Evolutionary conservation across 2,797 vertebrate genomes (phyloP).

Genomic region (Gambelia wislizenii): DNA sequence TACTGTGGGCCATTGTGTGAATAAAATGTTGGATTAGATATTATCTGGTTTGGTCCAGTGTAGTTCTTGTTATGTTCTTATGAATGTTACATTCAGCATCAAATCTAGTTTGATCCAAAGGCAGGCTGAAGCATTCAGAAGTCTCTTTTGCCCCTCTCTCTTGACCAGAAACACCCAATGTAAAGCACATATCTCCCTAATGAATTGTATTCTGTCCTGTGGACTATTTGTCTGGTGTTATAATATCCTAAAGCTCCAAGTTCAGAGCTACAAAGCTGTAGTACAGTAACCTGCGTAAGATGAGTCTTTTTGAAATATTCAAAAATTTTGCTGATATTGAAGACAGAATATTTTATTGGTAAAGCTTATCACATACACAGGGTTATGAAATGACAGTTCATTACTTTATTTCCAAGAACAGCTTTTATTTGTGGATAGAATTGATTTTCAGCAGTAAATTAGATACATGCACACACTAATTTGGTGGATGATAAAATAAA

Average conservation of each 20-base stretch:
- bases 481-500: constrained; percentile 46
- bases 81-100: background rate
- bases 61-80: background rate
- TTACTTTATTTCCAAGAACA: constrained; percentile 26
- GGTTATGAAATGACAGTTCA: background rate
- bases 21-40: background rate
- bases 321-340: background rate
- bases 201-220: background rate
- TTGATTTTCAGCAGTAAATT: constrained; percentile 49
- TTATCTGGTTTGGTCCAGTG: background rate
- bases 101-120: background rate
- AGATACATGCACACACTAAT: constrained; percentile 24
- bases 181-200: background rate
- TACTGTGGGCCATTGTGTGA: background rate
- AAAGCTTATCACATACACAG: background rate
- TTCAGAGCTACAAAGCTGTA: too few species aligned
- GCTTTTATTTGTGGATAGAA: constrained; percentile 45
- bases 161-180: too few species aligned
- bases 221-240: too few species aligned
- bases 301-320: background rate
- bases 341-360: background rate
- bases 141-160: too few species aligned
- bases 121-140: too few species aligned
- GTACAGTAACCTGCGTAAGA: background rate
- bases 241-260: too few species aligned